phyloP scores from a whole-genome alignment of 1,140 invertebrate genomes.

The Caenorhabditis elegans region WBcel235 BX284606.5:2216001-2216500 shows the following conservation, averaged over 20 bases:
- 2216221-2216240: constrained; percentile 44
- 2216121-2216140: constrained; percentile 45
- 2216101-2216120: constrained; percentile 42
- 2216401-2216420: constrained; percentile 17
- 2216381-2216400: constrained; percentile 19
- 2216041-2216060: constrained; percentile 45
- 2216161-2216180: constrained; percentile 47
- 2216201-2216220: constrained; percentile 36
- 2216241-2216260: constrained; percentile 40
- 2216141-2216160: constrained; percentile 48
- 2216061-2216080: not conserved
- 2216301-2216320: not conserved
- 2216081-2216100: not conserved
- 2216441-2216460: constrained; percentile 25
- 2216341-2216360: constrained; percentile 17
- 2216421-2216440: not conserved
- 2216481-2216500: too few relatives aligned
- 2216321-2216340: constrained; percentile 21
- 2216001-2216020: constrained; percentile 46
- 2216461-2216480: too few relatives aligned
- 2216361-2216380: constrained; percentile 21
- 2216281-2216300: not conserved
- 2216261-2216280: constrained; percentile 48
- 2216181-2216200: constrained; percentile 44
- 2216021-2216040: constrained; percentile 46